phyloP scores from a whole-genome alignment of 37 sponge, comb jelly and placozoan genomes.

The Cladorhizidae sp. region DNA sequence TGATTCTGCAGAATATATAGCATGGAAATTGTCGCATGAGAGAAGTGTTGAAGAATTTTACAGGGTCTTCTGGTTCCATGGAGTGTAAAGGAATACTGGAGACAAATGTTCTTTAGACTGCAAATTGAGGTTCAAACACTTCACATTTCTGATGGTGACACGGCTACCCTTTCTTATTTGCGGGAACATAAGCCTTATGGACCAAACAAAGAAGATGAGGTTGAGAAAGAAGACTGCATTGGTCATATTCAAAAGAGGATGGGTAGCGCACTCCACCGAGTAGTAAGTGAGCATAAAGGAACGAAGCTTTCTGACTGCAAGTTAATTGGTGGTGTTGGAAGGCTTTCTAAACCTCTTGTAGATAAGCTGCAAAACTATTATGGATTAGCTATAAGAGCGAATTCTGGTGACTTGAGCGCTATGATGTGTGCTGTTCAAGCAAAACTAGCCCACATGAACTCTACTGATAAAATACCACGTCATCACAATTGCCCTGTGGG shows the following conservation, averaged over 20 bases:
- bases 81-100: not conserved
- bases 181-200: not conserved
- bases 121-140: too few relatives aligned
- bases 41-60: not conserved
- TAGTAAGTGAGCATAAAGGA: not conserved
- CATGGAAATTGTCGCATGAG: not conserved
- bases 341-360: conserved; percentile 3
- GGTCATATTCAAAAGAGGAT: conserved; percentile 7
- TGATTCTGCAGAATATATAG: not conserved
- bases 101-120: too few relatives aligned
- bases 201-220: not conserved
- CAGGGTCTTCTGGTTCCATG: not conserved
- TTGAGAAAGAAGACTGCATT: not conserved
- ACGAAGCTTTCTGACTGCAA: conserved; percentile 2
- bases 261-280: conserved; percentile 5
- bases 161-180: not conserved
- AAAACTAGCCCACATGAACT: conserved; percentile 1
- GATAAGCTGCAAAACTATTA: conserved; percentile 36
- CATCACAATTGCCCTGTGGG: conserved; percentile 24
- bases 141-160: not conserved
- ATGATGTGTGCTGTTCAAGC: conserved; percentile 33
- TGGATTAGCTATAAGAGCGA: conserved; percentile 20
- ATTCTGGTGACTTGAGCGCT: not conserved
- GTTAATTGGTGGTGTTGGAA: conserved; percentile 23
- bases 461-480: conserved; percentile 18